These are phyloP conservation scores for Cichlasoma orientale DNA, from an alignment of 2,797 vertebrate species.

Conservation along the genomic window DNA sequence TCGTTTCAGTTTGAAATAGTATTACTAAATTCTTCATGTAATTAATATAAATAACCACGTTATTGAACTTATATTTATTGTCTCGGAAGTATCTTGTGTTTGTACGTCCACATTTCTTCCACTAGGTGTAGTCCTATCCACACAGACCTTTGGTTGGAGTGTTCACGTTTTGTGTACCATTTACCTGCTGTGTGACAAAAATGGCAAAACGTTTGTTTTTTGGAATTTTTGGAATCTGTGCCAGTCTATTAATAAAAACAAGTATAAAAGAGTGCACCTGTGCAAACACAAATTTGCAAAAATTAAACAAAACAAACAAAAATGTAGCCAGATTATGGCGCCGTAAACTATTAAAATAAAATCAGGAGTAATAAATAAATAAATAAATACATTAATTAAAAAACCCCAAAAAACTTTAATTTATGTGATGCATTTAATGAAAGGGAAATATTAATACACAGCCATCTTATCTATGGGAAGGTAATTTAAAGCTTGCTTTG, in stretches of 20 bases:
- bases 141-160: neutral
- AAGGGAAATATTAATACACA: neutral
- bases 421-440: neutral
- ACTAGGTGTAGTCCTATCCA: conserved; percentile 56
- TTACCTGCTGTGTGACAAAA: neutral
- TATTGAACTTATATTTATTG: neutral
- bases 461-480: neutral
- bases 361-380: neutral
- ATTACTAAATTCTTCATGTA: neutral
- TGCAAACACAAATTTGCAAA: fast-evolving
- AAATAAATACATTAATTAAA: neutral
- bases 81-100: neutral
- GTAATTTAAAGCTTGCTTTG: conserved; percentile 5
- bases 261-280: neutral
- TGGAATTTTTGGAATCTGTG: neutral
- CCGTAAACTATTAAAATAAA: neutral
- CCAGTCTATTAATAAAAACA: neutral
- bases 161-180: fast-evolving
- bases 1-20: neutral
- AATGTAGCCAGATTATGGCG: neutral
- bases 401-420: neutral
- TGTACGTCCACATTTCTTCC: conserved; percentile 39
- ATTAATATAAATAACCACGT: neutral
- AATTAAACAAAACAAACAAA: neutral
- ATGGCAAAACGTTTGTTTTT: fast-evolving